Evolutionary conservation across 2,888 invertebrate genomes (phyloP).

Genomic region (Idaea aversata): DNA sequence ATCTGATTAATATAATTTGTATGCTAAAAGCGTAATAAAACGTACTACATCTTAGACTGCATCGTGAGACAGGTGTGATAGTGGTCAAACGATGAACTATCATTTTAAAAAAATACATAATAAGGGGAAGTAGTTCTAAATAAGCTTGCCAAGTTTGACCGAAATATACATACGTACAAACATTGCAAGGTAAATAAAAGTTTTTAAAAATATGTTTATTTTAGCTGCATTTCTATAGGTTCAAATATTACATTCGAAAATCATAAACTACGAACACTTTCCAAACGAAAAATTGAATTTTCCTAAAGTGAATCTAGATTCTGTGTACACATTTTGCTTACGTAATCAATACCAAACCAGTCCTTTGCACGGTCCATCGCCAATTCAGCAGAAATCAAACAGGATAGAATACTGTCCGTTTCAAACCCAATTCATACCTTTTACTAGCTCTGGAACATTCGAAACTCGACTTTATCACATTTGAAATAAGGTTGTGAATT

Average conservation of each 20-base stretch:
- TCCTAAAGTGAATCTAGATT: not conserved
- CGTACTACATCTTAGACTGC: too few relatives aligned
- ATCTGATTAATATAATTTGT: too few relatives aligned
- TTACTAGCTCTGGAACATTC: not conserved
- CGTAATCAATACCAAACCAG: not conserved
- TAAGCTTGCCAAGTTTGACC: too few relatives aligned
- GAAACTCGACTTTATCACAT: not conserved
- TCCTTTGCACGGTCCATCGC: not conserved
- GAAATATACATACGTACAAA: too few relatives aligned
- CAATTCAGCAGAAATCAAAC: slow-evolving; percentile 1
- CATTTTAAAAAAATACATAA: too few relatives aligned
- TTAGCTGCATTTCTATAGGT: too few relatives aligned
- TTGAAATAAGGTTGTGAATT: not conserved
- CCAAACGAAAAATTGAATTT: not conserved
- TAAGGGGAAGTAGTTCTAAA: too few relatives aligned
- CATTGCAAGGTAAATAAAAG: too few relatives aligned
- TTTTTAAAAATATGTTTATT: too few relatives aligned
- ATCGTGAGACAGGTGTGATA: too few relatives aligned
- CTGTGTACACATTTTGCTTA: not conserved
- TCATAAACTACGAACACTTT: not conserved
- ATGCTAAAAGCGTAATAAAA: too few relatives aligned
- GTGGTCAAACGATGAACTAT: too few relatives aligned
- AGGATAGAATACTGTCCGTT: not conserved
- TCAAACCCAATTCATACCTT: not conserved
- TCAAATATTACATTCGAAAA: not conserved